Conservation (phyloP, 2,797 vertebrate species). For the Lophura swinhoii region DNA sequence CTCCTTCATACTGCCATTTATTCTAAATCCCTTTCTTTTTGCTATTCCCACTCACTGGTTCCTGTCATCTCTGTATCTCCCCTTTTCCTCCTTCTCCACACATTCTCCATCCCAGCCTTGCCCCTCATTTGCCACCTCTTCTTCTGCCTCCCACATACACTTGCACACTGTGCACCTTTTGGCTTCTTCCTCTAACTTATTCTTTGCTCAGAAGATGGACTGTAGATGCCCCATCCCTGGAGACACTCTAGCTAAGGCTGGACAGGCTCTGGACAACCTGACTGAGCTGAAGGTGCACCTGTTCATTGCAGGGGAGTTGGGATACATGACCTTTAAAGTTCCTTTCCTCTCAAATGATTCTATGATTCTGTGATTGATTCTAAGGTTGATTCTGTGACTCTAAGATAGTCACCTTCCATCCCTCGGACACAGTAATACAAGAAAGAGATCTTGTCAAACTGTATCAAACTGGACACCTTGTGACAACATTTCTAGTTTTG, state of each 20-base stretch:
- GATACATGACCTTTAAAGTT: too few species aligned
- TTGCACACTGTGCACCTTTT: neutral
- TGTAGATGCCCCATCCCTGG: too few species aligned
- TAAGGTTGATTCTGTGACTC: too few species aligned
- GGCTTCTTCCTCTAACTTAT: neutral
- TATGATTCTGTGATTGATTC: too few species aligned
- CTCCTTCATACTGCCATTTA: neutral
- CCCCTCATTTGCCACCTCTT: neutral
- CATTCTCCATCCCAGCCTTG: neutral
- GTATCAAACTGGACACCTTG: neutral
- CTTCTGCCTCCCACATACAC: neutral
- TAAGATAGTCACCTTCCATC: neutral
- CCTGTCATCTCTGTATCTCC: neutral
- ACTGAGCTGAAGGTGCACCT: too few species aligned
- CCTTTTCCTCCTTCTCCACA: neutral
- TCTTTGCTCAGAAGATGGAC: neutral
- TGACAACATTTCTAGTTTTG: neutral
- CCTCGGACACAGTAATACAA: neutral
- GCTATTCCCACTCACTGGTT: neutral
- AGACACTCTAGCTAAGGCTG: too few species aligned
- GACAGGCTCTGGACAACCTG: too few species aligned
- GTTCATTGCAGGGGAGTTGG: too few species aligned
- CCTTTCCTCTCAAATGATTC: too few species aligned
- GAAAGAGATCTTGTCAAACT: neutral
- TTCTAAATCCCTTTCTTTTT: neutral